Conservation (phyloP, 2,113 vertebrate genomes). For the Sorex araneus region DNA sequence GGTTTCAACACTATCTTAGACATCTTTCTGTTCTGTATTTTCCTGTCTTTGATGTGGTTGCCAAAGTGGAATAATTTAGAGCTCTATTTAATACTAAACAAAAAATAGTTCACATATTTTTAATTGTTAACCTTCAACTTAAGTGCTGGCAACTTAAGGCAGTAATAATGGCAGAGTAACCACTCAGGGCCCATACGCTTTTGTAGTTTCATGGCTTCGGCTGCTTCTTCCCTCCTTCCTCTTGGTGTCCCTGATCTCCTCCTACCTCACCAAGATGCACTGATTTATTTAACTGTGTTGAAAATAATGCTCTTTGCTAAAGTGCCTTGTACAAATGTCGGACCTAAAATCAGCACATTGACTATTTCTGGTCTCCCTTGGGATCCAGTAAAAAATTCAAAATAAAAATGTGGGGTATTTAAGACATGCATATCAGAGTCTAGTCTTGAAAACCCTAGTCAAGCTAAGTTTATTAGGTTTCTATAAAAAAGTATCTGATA, state of each 20-base stretch:
- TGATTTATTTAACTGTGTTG: neutral
- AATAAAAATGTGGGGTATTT: neutral
- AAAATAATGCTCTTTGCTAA: constrained; percentile 5
- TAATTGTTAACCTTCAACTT: constrained; percentile 69
- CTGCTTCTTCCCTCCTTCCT: neutral
- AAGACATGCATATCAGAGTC: neutral
- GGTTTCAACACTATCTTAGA: constrained; percentile 35
- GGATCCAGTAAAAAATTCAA: neutral
- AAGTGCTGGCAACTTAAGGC: neutral
- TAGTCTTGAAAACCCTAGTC: neutral
- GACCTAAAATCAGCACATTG: neutral
- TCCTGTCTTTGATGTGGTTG: constrained; percentile 74
- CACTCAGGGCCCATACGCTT: accelerated
- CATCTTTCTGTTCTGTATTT: constrained; percentile 48
- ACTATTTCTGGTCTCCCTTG: constrained; percentile 2
- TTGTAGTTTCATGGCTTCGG: accelerated
- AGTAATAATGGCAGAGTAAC: accelerated
- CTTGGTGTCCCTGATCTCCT: no score
- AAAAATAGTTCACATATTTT: constrained; percentile 59
- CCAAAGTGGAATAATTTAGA: constrained; percentile 66
- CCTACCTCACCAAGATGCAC: neutral
- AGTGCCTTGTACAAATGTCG: neutral
- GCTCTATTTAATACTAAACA: constrained; percentile 50
- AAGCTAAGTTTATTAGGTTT: neutral
- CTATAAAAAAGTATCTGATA: no score